Evolutionary conservation across 2,113 vertebrate species (phyloP), one percentile per base, ranked within the genome.

Genomic region (Blennius ocellaris): DNA sequence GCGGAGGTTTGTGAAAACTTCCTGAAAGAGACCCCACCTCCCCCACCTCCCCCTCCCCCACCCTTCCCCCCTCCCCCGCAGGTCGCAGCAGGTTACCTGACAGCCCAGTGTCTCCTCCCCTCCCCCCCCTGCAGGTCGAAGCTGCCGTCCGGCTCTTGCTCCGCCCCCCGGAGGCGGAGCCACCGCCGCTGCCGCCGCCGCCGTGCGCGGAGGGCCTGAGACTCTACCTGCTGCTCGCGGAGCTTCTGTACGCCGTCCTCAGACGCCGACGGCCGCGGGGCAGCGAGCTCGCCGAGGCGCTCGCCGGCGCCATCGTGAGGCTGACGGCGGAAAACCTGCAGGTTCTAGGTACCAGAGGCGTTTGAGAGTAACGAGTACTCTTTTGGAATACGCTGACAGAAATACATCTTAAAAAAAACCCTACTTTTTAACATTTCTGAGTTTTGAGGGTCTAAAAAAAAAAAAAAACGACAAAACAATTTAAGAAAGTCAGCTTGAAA

Each of bases 211-310:
- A 92, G 59, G 69, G 73, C 5, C 5, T 91, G 77, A 88, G 89
- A 58, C 69, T 91, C 62, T 86, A 76, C 50, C 73, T 90, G 60
- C 64, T 92, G 30, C 85, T 92, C 47, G 76, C 17, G 11, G 89
- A 91, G 69, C 78, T 90, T 14, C 73, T 91, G 12, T 56, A 58
- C 2, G 54, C 37, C 41, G 44, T 81, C 15, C 69, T 65, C 55
- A 81, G 50, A 39, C 49, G 6, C 44, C 74, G 37, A 14, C 9
- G 6, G 14, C 7, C 7, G 0, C 39, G 14, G 2, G 59, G 11
- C 49, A 69, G 52, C 1, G 41, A 49, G 14, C 76, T 93, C 0
- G 39, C 80, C 1, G 15, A 73, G 11, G 60, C 37, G 0, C 48
- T 89, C 0, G 90, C 90, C 0, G 39, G 38, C 5, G 76, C 85